These are phyloP conservation scores for Varanus salvator DNA, from an alignment of 2,113 vertebrate genomes.

Conservation along the genomic window DNA sequence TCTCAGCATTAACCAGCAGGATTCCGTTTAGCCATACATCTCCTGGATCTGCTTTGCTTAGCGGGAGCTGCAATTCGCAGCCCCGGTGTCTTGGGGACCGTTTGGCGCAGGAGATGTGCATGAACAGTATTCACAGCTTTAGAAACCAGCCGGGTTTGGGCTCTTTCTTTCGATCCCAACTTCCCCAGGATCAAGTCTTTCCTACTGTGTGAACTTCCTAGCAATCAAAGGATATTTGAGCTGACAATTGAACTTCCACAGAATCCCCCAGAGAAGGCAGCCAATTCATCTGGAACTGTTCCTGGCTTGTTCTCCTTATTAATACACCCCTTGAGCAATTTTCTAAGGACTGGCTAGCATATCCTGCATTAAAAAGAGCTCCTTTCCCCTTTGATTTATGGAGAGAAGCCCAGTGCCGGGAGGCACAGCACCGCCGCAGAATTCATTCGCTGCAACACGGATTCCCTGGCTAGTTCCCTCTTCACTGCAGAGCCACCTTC, in stretches of 20 bases:
- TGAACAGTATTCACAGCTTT: not conserved
- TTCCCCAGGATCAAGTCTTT: not conserved
- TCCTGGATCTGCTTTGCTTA: not conserved
- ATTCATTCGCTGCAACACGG: conserved; percentile 64
- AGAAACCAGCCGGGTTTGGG: not conserved
- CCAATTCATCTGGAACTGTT: conserved; percentile 58
- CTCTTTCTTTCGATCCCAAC: accelerated
- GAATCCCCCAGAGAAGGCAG: conserved; percentile 31
- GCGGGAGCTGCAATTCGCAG: not conserved
- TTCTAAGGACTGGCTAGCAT: conserved; percentile 64
- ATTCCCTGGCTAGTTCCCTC: conserved; percentile 42
- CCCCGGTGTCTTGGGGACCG: too few species aligned
- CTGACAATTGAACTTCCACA: conserved; percentile 44
- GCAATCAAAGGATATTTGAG: conserved; percentile 49
- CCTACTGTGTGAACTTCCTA: not conserved
- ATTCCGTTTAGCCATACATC: not conserved
- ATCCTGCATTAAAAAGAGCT: conserved; percentile 66
- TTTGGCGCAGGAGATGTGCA: not conserved
- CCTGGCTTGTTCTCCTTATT: conserved; percentile 62
- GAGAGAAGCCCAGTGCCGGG: conserved; percentile 61
- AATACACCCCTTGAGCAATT: conserved; percentile 64
- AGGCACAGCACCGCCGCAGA: conserved; percentile 62
- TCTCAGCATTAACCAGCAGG: not conserved
- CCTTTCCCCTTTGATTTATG: conserved; percentile 72
- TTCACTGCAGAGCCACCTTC: conserved; percentile 28